Evolutionary conservation across 2,797 vertebrate genomes (phyloP).

Genomic region (Spinus pinus): DNA sequence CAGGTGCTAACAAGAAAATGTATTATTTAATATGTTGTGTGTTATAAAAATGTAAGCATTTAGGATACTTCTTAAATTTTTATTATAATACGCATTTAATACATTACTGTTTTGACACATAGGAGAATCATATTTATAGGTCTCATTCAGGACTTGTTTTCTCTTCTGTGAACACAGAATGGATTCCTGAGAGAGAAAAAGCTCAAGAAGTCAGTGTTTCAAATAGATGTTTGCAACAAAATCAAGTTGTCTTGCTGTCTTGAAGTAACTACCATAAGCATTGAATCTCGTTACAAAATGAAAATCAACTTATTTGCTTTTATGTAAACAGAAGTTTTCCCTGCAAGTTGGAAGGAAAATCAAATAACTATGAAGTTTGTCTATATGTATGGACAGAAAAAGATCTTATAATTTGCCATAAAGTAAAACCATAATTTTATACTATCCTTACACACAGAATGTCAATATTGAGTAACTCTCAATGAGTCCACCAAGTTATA

Average conservation of each 20-base stretch:
- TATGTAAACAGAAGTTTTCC: background rate
- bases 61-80: conserved; percentile 78
- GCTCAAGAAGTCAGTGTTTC: conserved; percentile 54
- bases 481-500: background rate
- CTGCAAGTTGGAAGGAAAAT: background rate
- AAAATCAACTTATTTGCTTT: background rate
- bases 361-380: background rate
- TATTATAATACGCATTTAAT: conserved; percentile 79
- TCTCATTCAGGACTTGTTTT: conserved; percentile 62
- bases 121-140: conserved; percentile 74
- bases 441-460: background rate
- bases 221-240: conserved; percentile 59
- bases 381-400: background rate
- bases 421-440: background rate
- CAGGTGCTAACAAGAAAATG: conserved; percentile 81
- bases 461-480: background rate
- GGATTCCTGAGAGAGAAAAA: conserved; percentile 44
- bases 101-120: conserved; percentile 74
- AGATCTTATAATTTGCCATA: background rate
- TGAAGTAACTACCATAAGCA: conserved; percentile 57
- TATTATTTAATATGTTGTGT: conserved; percentile 77
- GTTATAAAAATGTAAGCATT: conserved; percentile 75
- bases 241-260: conserved; percentile 56
- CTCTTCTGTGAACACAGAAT: conserved; percentile 67
- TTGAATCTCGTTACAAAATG: conserved; percentile 36